phyloP scores from a whole-genome alignment of 2,113 vertebrate species.

The Microtus oregoni region DNA sequence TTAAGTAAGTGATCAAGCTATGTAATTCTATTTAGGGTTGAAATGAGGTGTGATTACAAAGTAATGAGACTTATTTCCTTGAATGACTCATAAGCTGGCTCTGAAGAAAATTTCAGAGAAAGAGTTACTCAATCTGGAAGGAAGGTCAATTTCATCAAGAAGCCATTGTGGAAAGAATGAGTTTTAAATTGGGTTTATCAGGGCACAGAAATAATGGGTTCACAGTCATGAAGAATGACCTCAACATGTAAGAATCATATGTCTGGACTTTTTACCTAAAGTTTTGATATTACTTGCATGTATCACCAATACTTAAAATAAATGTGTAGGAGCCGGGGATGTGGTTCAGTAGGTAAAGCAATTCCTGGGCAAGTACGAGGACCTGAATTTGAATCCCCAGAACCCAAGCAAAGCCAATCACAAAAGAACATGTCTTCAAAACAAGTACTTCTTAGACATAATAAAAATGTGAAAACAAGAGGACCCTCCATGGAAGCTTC shows the following conservation, averaged over 20 bases:
- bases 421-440: background rate
- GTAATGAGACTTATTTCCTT: slow-evolving; percentile 68
- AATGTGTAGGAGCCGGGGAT: background rate
- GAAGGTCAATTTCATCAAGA: slow-evolving; percentile 13
- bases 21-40: slow-evolving; percentile 15
- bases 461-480: background rate
- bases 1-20: slow-evolving; percentile 30
- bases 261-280: background rate
- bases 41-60: slow-evolving; percentile 60
- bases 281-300: background rate
- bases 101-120: slow-evolving; percentile 51
- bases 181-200: background rate
- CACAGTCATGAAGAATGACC: background rate
- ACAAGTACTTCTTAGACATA: background rate
- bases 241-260: background rate
- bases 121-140: slow-evolving; percentile 1
- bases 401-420: background rate
- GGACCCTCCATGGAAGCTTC: background rate
- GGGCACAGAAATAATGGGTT: background rate
- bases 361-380: background rate
- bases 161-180: slow-evolving; percentile 39
- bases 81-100: slow-evolving; percentile 65
- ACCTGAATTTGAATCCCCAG: background rate
- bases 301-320: background rate
- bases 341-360: background rate